A percentile compares a stretch with the other conserved stretches of the same genome.
Conservation (phyloP, 2,888 invertebrate genomes). For the Strigamia crassipes region DNA sequence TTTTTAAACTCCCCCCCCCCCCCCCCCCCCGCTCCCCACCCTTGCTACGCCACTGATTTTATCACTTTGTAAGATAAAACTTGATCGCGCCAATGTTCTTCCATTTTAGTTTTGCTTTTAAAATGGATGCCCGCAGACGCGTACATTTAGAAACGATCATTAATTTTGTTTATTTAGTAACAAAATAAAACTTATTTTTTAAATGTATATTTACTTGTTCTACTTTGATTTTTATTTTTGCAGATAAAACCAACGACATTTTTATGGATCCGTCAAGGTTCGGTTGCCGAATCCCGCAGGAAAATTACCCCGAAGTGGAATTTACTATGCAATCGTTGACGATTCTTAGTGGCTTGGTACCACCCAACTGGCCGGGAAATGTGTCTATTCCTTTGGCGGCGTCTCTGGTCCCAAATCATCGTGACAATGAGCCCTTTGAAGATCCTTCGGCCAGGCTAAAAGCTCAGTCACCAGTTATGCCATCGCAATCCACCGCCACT, state of each 20-base stretch:
- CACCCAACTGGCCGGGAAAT: neutral
- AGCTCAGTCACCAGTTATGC: neutral
- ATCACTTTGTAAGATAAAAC: too few relatives aligned
- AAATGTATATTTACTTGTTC: neutral
- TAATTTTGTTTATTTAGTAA: too few relatives aligned
- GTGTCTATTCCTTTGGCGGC: neutral
- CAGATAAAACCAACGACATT: neutral
- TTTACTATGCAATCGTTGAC: neutral
- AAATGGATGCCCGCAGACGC: too few relatives aligned
- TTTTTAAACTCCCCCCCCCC: too few relatives aligned
- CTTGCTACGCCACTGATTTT: too few relatives aligned
- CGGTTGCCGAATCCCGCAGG: neutral
- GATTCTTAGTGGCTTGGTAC: neutral
- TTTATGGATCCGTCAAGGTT: neutral
- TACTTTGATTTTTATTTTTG: neutral
- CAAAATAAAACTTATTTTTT: too few relatives aligned
- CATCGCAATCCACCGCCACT: too few relatives aligned
- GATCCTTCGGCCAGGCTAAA: neutral
- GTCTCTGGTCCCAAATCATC: neutral
- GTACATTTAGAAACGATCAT: too few relatives aligned
- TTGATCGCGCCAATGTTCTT: too few relatives aligned
- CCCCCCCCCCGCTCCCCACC: too few relatives aligned
- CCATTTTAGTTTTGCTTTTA: too few relatives aligned
- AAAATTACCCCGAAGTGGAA: neutral
- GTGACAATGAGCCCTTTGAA: neutral